Conservation (phyloP, 2,888 invertebrate genomes). For the Dermolepida albohirtum region DNA sequence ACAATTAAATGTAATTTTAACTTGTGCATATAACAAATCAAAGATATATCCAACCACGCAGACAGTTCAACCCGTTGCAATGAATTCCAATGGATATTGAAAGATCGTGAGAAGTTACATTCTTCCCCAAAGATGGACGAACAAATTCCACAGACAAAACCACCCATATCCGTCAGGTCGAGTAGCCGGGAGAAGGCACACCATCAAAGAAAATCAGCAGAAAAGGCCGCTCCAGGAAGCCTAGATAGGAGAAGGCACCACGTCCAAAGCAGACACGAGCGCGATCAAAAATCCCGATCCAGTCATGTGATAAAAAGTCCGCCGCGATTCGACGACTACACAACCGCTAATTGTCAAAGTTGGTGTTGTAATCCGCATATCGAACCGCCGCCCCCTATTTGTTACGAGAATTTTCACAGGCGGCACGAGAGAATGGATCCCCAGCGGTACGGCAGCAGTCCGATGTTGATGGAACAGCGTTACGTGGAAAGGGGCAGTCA, state of each 20-base stretch:
- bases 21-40: no score
- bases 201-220: constrained; percentile 54
- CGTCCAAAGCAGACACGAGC: constrained; percentile 69
- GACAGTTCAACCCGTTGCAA: constrained; percentile 75
- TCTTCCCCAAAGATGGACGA: constrained; percentile 58
- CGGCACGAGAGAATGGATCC: constrained; percentile 69
- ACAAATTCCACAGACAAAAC: constrained; percentile 56
- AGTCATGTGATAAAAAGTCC: constrained; percentile 66
- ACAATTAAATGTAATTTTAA: no score
- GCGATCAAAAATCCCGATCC: constrained; percentile 75
- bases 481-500: constrained; percentile 60
- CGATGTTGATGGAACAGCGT: constrained; percentile 62
- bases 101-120: constrained; percentile 53
- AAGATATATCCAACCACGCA: constrained; percentile 2
- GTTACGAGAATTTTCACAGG: constrained; percentile 71
- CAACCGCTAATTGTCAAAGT: constrained; percentile 54
- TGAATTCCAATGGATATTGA: constrained; percentile 77
- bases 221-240: constrained; percentile 65
- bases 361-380: constrained; percentile 60
- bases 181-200: constrained; percentile 35
- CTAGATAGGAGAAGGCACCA: constrained; percentile 69
- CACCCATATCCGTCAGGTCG: constrained; percentile 56
- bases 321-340: constrained; percentile 60
- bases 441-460: constrained; percentile 66
- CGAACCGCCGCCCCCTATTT: constrained; percentile 50